Base-by-base conservation (phyloP, 2,797 vertebrate genomes). In the Neomorphus geoffroyi region DNA sequence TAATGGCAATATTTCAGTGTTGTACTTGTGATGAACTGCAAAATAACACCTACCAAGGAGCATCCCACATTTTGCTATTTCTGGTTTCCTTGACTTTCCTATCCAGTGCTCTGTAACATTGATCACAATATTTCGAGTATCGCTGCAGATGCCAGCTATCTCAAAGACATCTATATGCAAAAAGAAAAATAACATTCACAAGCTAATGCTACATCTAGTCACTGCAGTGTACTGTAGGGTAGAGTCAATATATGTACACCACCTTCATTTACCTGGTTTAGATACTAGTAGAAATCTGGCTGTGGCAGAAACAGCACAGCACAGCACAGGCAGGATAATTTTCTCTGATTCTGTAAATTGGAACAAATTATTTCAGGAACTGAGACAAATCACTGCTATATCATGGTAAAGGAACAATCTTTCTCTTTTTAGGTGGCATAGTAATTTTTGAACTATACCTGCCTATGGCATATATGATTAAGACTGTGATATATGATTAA, bases 61-160 rank as follows among this genome's bases (percentile, higher is more conserved):
- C 92, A 90, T 75, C 96, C 96, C 82, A 97, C 96, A 88, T 86
- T 93, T 81, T 92, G 27, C 94, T 97, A 96, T 97, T 97, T 97
- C 92, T 93, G 5, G 92, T 69, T 72, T 51, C n/a, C 84, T 91
- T 90, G 80, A 64, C 92, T 94, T 92, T 93, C 89, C 73, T 89
- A 90, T 86, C 87, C 66, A 88, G 43, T 75, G 39, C 57, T 90
- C 87, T 79, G 66, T 81, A 91, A 91, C 37, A 0, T 41, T 86
- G 80, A 91, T 93, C 73, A 86, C 65, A 93, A 45, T 95, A 91
- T 96, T 96, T 86, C 28, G 83, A 81, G 66, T 81, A 90, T 92
- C 70, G 43, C 62, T 92, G 66, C 70, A 84, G 85, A 71, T 87
- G 48, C 30, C 51, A 74, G 7, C 35, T 71, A 51, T 73, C 41